phyloP scores from a whole-genome alignment of 2,888 invertebrate genomes.

The Synergus japonicus region DNA sequence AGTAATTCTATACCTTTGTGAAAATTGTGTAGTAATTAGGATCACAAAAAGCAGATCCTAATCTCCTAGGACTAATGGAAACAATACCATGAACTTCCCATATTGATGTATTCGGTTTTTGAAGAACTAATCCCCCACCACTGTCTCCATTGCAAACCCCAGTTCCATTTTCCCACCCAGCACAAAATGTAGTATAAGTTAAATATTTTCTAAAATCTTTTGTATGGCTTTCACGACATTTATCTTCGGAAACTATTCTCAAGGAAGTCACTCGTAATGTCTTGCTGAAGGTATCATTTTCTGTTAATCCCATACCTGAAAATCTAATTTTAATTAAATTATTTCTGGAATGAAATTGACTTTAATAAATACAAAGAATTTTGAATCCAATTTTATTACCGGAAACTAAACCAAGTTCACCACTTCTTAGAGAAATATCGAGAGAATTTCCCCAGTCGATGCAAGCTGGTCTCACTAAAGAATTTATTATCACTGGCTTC shows the following conservation, averaged over 20 bases:
- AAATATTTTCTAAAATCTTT: slow-evolving; percentile 79
- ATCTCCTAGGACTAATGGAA: slow-evolving; percentile 76
- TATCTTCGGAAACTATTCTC: slow-evolving; percentile 78
- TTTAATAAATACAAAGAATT: neutral
- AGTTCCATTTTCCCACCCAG: slow-evolving; percentile 80
- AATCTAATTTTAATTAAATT: slow-evolving; percentile 33
- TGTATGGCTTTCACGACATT: slow-evolving; percentile 78
- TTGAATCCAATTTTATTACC: slow-evolving; percentile 54
- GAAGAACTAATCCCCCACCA: slow-evolving; percentile 80
- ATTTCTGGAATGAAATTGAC: neutral
- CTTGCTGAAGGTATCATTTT: slow-evolving; percentile 79
- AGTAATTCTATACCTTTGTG: slow-evolving; percentile 75
- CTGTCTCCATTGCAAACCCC: slow-evolving; percentile 83
- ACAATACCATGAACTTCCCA: slow-evolving; percentile 78
- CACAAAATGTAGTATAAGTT: slow-evolving; percentile 82
- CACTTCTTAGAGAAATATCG: slow-evolving; percentile 53
- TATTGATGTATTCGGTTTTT: slow-evolving; percentile 61
- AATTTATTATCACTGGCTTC: slow-evolving; percentile 74
- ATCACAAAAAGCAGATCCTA: slow-evolving; percentile 75
- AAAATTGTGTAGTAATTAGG: slow-evolving; percentile 77
- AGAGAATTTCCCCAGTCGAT: slow-evolving; percentile 72
- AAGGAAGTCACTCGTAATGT: slow-evolving; percentile 78
- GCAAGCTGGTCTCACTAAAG: slow-evolving; percentile 79
- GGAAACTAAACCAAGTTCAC: slow-evolving; percentile 61
- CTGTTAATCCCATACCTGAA: slow-evolving; percentile 81